These are phyloP conservation scores for Sinotaia quadrata DNA, from an alignment of 2,888 invertebrate genomes.

Conservation along the genomic window DNA sequence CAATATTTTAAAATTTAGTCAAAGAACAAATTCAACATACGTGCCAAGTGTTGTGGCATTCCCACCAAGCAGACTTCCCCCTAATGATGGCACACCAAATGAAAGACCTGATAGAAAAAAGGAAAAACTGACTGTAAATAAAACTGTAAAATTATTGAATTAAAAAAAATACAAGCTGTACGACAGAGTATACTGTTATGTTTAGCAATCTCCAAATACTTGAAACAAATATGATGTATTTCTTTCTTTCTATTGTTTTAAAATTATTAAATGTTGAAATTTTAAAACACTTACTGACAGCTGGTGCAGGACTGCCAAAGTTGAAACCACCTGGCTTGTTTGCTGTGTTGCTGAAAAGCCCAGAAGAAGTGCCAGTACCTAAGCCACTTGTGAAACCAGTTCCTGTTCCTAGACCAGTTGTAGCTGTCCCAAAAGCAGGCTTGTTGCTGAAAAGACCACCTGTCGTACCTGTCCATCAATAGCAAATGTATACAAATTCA, in stretches of 20 bases:
- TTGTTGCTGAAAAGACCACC: conserved; percentile 47
- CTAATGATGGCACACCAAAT: conserved; percentile 8
- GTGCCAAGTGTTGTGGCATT: conserved; percentile 49
- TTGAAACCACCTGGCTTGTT: conserved; percentile 48
- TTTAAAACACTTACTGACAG: conserved; percentile 16
- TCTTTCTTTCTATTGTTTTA: too few species aligned
- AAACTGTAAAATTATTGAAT: too few species aligned
- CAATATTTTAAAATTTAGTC: too few species aligned
- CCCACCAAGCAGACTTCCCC: conserved; percentile 43
- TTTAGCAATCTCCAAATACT: too few species aligned
- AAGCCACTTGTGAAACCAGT: conserved; percentile 32
- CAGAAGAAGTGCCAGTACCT: conserved; percentile 38
- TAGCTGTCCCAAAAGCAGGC: conserved; percentile 39
- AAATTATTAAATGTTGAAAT: too few species aligned
- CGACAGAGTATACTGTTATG: too few species aligned
- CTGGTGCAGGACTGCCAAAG: conserved; percentile 22
- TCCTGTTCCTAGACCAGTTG: conserved; percentile 41
- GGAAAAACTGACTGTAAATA: too few species aligned
- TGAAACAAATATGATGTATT: too few species aligned
- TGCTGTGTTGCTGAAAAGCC: conserved; percentile 46
- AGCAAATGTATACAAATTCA: too few species aligned
- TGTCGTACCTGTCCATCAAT: too few species aligned
- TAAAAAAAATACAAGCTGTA: too few species aligned
- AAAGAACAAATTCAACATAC: conserved; percentile 41
- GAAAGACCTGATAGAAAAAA: conserved; percentile 8